Conservation (phyloP, 2,797 vertebrate genomes). For the Propithecus deckenii region DNA sequence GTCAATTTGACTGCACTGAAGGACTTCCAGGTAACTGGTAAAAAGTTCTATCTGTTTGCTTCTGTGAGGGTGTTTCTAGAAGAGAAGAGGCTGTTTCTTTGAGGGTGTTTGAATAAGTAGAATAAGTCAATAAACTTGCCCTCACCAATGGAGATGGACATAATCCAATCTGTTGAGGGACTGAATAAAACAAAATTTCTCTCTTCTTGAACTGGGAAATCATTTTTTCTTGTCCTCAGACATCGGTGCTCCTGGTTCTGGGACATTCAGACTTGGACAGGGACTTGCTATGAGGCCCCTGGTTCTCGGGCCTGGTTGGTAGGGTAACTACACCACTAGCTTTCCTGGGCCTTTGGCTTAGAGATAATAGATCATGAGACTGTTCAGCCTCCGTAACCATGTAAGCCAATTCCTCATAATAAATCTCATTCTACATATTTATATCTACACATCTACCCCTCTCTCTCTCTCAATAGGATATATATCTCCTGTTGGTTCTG, state of each 20-base stretch:
- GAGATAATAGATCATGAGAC: not conserved
- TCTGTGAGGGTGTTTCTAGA: not conserved
- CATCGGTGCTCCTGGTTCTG: not conserved
- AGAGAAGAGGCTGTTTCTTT: not conserved
- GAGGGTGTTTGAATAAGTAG: no score
- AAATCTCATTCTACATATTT: not conserved
- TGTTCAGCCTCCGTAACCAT: not conserved
- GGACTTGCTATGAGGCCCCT: accelerated
- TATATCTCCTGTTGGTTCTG: not conserved
- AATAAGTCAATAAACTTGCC: not conserved
- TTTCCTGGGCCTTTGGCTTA: not conserved
- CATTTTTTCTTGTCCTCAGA: not conserved
- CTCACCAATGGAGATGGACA: not conserved
- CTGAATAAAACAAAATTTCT: not conserved
- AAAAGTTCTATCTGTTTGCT: not conserved
- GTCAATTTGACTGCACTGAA: not conserved
- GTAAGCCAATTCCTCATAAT: not conserved
- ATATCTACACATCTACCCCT: not conserved
- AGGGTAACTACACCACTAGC: not conserved
- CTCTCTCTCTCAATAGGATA: no score
- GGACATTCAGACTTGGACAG: no score
- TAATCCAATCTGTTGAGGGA: not conserved
- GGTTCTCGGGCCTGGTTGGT: not conserved
- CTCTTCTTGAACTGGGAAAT: not conserved
- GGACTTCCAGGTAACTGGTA: not conserved